A percentile compares a stretch with the other conserved stretches of the same genome.
These are phyloP conservation scores for Pseudomugil gertrudae DNA, from an alignment of 2,797 vertebrate genomes.

Conservation along the genomic window DNA sequence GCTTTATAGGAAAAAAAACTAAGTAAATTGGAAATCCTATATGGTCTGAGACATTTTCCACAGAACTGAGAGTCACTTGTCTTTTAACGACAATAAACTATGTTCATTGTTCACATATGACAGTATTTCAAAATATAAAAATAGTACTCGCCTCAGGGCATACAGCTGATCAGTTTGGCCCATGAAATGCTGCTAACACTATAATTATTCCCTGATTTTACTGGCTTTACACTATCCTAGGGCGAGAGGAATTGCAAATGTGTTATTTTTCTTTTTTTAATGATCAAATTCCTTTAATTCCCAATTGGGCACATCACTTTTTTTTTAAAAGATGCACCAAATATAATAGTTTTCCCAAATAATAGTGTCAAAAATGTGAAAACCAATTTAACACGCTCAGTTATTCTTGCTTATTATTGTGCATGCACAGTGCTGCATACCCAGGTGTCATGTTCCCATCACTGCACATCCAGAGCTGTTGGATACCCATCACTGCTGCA, in stretches of 20 bases:
- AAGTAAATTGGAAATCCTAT: too few relatives aligned
- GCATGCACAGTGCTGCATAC: neutral
- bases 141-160: neutral
- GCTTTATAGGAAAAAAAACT: neutral
- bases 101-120: neutral
- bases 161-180: neutral
- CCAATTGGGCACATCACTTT: conserved; percentile 20
- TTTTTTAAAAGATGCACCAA: too few relatives aligned
- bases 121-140: neutral
- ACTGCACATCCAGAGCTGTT: neutral
- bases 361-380: conserved; percentile 26
- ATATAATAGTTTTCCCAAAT: neutral
- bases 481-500: neutral
- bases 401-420: conserved; percentile 1
- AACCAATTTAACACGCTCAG: conserved; percentile 47
- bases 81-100: neutral
- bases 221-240: neutral
- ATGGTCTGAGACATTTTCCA: too few relatives aligned
- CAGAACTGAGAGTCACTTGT: too few relatives aligned
- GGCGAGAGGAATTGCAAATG: neutral
- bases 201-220: neutral
- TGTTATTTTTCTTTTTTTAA: neutral
- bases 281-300: conserved; percentile 7
- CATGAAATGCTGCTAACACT: neutral
- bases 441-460: neutral